Evolutionary conservation across 2,113 vertebrate species (phyloP), one percentile per base, ranked within the genome.

Genomic region (Phoenicopterus ruber): DNA sequence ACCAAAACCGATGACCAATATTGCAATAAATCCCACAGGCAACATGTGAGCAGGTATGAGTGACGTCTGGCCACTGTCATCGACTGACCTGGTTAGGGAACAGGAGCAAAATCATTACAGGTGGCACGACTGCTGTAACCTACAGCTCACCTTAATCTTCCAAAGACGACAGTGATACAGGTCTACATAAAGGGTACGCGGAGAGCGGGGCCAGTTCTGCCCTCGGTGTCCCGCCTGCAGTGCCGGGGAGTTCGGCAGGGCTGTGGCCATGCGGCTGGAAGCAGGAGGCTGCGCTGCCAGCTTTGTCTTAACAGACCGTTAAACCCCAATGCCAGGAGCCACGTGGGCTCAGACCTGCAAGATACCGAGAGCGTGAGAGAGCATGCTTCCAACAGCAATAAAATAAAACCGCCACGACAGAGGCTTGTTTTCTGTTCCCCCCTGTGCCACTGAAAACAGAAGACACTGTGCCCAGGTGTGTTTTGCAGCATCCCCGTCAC

Each of bases 1-100:
- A 61, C 28, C 52, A 31, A 65, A 79, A 17, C 18, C 0, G 0
- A 16, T 1, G 4, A 28, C 9, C 19, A 18, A 11, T 18, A 18
- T 6, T 40, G 31, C 46, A 57, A 4, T 57, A 71, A 82, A 65
- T 72, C 52, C 58, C 40, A 17, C 2, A 38, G 29, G 40, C 63
- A 62, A 8, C 29, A 9, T 2, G 42, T 18, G 40, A 70, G 7
- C 1, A 1, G 24, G 32, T 20, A 7, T 2, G n/a, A 42, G 31
- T 14, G 55, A 78, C 70, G n/a, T 25, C 25, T 50, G 46, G 42
- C 77, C 54, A 2, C 21, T 14, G 24, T 40, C 67, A 31, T 47
- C 63, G 26, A 10, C 38, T 57, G 58, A 63, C 40, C 57, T 44
- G 13, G 6, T 11, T 28, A 70, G 50, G 54, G 17, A 92, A 73